Evolutionary conservation across 1,140 invertebrate species (phyloP), one percentile per base, ranked within the genome.

Genomic region (Bacillus rossius): DNA sequence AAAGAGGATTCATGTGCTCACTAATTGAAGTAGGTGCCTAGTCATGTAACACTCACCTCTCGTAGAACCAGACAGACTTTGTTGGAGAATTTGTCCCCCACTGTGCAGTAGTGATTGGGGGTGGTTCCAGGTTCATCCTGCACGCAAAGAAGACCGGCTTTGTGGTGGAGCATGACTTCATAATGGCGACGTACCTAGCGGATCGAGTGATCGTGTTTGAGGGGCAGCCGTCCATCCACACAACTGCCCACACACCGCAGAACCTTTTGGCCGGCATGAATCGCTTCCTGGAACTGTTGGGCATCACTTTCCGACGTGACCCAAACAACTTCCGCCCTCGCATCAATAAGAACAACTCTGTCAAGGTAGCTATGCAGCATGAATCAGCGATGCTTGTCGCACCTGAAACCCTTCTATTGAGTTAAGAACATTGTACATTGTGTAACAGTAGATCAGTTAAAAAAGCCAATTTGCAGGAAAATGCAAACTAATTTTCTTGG

Each of bases 151-250:
- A 98, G 73, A 99, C 97, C 23, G 98, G 96, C 25, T 99, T 99
- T 75, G 89, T 99, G 25, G 98, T 99, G 0, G 98, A 99, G 83
- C 98, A 99, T 85, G 98, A 99, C 83, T 99, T 99, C 70, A 99
- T 99, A 54, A 99, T 99, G 98, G 96, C 96, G 2, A 99, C 98
- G 0, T 99, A 99, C 77, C 80, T 99, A 40, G 96, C 98, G 14
- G 98, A 99, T 77, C 82, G 97, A 51, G 98, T 99, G 0, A 98
- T 99, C 66, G 96, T 99, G 19, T 99, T 99, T 75, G 96, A 99
- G 72, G 98, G 98, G 38, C 75, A 73, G 51, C 96, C 98, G 1
- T 97, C 94, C 0, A 79, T 96, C 2, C 71, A 86, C 41, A 95
- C 96, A 3, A 85, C 79, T 0, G 97, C 97, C 1, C 92, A 95